Evolutionary conservation across 2,888 invertebrate species (phyloP), one percentile per base, ranked within the genome.

Genomic region (Nephrotoma guestfalica): DNA sequence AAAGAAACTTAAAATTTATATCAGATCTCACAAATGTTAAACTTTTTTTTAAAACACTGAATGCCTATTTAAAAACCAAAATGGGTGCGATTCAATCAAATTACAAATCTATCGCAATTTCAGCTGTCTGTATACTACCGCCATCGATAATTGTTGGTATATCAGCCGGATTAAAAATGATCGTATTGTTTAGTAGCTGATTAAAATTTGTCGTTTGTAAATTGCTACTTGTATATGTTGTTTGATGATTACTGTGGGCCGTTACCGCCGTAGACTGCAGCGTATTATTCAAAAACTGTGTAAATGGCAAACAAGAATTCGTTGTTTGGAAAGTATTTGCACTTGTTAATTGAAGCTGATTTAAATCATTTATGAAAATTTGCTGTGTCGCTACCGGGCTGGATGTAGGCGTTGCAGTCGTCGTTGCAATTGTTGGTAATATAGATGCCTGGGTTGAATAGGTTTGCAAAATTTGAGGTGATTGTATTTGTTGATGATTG

Each of bases 341-440:
- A 18, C 30, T 9, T 43, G 41, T 11, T 9, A 85, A 7, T 85
- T 85, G 85, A 11, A 84, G 15, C 41, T 84, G 84, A 84, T 42
- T 84, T 84, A 84, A 42, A 84, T 84, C 84, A 41, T 42, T 42
- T 84, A 84, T 84, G 42, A 41, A 84, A 41, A 84, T 84, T 84
- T 84, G 84, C 30, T 71, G 71, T 18, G 71, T 71, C 6, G 84
- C 15, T 84, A 42, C 51, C 13, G 45, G 40, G 6, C 47, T 88
- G 86, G 88, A n/a, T 87, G 89, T 89, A 0, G 89, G 87, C 5
- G 89, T 89, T 83, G 89, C 87, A 86, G 88, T 88, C 87, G 88
- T 86, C 87, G 88, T 86, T 47, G 88, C 41, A 83, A 86, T 41
- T n/a, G 88, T 51, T 86, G 87, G 15, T 5, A 86, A 9, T 41